phyloP scores from a whole-genome alignment of 1,140 invertebrate species.

The Penaeus japonicus region DNA sequence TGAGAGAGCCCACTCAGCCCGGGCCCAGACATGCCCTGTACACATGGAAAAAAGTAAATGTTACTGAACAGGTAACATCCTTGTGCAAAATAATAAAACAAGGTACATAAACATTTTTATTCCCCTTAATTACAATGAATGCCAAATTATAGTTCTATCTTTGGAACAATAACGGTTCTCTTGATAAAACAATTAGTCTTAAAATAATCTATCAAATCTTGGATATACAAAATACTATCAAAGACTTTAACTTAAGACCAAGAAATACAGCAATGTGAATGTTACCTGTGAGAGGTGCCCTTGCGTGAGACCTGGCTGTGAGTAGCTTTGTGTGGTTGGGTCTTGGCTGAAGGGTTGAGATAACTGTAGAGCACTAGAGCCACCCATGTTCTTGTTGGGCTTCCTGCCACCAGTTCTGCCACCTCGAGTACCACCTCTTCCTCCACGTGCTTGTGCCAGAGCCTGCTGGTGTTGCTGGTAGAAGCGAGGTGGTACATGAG shows the following conservation, averaged over 20 bases:
- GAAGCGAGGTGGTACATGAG: slow-evolving; percentile 84
- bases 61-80: too few relatives aligned
- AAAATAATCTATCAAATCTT: not conserved
- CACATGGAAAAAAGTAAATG: not conserved
- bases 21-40: slow-evolving; percentile 54
- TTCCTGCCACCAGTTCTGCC: slow-evolving; percentile 22
- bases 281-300: slow-evolving; percentile 68
- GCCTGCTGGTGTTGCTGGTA: slow-evolving; percentile 84
- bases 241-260: not conserved
- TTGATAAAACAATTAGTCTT: not conserved
- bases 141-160: too few relatives aligned
- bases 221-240: not conserved
- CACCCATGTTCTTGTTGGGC: slow-evolving; percentile 37
- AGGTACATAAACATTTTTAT: too few relatives aligned
- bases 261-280: not conserved
- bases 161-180: too few relatives aligned
- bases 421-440: slow-evolving; percentile 7
- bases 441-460: slow-evolving; percentile 60
- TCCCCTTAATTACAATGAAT: too few relatives aligned
- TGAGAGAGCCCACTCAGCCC: slow-evolving; percentile 50
- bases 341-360: slow-evolving; percentile 67
- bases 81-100: too few relatives aligned
- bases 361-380: slow-evolving; percentile 39
- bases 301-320: slow-evolving; percentile 66
- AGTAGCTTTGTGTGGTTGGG: slow-evolving; percentile 67